phyloP scores from a whole-genome alignment of 1,140 invertebrate genomes.

The Cherax destructor region DNA sequence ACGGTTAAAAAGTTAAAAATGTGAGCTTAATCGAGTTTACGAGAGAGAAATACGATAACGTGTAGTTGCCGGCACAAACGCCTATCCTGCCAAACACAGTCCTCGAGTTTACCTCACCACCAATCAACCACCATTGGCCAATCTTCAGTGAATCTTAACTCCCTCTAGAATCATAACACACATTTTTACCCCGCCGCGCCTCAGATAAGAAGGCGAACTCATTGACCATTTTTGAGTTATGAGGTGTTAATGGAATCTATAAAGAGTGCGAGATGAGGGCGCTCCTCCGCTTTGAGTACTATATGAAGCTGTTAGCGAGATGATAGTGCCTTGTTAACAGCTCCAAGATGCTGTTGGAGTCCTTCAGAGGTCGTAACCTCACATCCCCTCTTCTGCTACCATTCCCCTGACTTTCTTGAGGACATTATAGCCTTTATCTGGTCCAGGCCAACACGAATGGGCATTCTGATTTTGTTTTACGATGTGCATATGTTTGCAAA shows the following conservation, averaged over 20 bases:
- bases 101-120: background rate
- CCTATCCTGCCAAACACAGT: no score
- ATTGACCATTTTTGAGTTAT: conserved; percentile 22
- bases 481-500: background rate
- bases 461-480: background rate
- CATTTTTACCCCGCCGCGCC: background rate
- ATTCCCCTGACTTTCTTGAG: background rate
- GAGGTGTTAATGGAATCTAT: conserved; percentile 45
- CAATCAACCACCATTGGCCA: background rate
- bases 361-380: background rate
- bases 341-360: background rate
- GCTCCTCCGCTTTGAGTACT: background rate
- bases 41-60: no score
- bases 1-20: no score
- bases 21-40: no score
- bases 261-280: conserved; percentile 29
- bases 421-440: conserved; percentile 8
- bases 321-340: conserved; percentile 3
- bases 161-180: background rate
- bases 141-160: background rate
- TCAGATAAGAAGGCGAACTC: conserved; percentile 23
- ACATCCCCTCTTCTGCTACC: background rate
- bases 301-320: conserved; percentile 6
- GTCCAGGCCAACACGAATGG: background rate
- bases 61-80: no score